A percentile compares a stretch with the other conserved stretches of the same genome.
phyloP scores from a whole-genome alignment of 2,888 invertebrate genomes.

The Orchesella flavescens region DNA sequence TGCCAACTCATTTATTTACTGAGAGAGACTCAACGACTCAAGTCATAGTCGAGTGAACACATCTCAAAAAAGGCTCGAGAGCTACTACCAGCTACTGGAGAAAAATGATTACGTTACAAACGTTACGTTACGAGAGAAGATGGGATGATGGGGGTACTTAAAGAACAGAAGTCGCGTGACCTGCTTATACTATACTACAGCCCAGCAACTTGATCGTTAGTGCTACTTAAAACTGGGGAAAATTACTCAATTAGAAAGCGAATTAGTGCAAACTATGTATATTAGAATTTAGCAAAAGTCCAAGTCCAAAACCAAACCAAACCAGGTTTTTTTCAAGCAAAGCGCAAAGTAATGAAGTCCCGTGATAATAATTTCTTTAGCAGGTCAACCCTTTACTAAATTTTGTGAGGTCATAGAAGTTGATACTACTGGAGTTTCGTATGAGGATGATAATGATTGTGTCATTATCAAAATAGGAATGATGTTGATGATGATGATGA shows the following conservation, averaged over 20 bases:
- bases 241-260: conserved; percentile 52
- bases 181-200: conserved; percentile 5
- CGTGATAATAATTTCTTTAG: conserved; percentile 47
- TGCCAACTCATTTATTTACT: conserved; percentile 52
- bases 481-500: conserved; percentile 5
- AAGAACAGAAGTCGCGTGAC: conserved; percentile 26
- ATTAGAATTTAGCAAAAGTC: not conserved
- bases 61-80: not conserved
- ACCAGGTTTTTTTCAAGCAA: not conserved
- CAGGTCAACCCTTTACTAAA: not conserved
- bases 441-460: conserved; percentile 32
- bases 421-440: not conserved
- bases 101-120: not conserved
- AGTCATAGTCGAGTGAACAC: not conserved
- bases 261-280: conserved; percentile 41
- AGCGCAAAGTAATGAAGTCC: conserved; percentile 57
- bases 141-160: not conserved
- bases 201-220: not conserved
- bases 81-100: not conserved
- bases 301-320: too few species aligned
- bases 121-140: too few species aligned
- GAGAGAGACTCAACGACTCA: conserved; percentile 17
- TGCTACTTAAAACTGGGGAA: conserved; percentile 6
- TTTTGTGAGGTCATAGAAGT: too few species aligned
- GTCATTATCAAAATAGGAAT: conserved; percentile 32